These are phyloP conservation scores for Scaptomyza reducta DNA, from an alignment of 2,888 invertebrate species.

Conservation along the genomic window DNA sequence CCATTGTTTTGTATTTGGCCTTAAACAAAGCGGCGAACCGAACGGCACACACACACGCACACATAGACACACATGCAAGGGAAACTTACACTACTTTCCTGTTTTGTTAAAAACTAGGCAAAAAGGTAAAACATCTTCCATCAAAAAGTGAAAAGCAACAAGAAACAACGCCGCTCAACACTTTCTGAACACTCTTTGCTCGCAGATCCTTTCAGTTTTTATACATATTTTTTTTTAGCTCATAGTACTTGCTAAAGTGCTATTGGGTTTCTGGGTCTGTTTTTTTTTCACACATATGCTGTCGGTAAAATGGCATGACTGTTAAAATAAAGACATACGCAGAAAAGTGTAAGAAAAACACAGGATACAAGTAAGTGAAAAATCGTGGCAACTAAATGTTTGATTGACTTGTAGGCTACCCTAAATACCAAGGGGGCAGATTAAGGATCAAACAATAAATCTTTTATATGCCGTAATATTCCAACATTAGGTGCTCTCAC, in stretches of 20 bases:
- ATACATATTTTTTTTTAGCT: not conserved
- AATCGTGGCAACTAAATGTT: not conserved
- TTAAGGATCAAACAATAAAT: too few species aligned
- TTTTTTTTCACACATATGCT: constrained; percentile 29
- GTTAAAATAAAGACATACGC: constrained; percentile 9
- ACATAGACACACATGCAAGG: not conserved
- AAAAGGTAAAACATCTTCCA: constrained; percentile 49
- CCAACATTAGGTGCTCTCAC: too few species aligned
- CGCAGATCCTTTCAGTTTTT: constrained; percentile 46
- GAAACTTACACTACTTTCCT: constrained; percentile 38
- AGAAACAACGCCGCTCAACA: constrained; percentile 42
- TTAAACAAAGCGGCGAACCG: constrained; percentile 65
- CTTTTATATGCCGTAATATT: too few species aligned
- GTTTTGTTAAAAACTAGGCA: constrained; percentile 55
- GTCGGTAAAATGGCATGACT: constrained; percentile 7
- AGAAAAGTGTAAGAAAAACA: constrained; percentile 9
- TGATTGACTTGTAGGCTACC: constrained; percentile 1
- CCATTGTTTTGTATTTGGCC: constrained; percentile 72
- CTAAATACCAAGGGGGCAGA: not conserved
- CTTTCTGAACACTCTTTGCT: constrained; percentile 39
- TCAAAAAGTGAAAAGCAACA: constrained; percentile 46
- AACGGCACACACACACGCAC: constrained; percentile 14
- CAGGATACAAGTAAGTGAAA: constrained; percentile 6
- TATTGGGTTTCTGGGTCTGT: constrained; percentile 54
- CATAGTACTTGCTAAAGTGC: constrained; percentile 48